phyloP scores from a whole-genome alignment of 37 sponge, comb jelly and placozoan species.

The Hormiphora californensis region DNA sequence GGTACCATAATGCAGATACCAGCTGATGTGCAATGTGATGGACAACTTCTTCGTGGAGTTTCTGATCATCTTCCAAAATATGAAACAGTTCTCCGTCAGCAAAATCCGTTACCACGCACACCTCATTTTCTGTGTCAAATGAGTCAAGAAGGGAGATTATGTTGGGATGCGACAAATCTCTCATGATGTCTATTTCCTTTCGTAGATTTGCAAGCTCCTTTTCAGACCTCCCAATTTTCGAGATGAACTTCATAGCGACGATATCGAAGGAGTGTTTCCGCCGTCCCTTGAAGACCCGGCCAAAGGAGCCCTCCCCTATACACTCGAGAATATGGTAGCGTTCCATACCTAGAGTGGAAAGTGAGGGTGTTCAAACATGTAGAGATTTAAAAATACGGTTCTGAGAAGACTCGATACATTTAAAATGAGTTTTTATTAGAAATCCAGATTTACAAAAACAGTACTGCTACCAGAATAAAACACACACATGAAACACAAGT shows the following conservation, averaged over 20 bases:
- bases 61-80: slow-evolving; percentile 80
- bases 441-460: no score
- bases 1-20: slow-evolving; percentile 84
- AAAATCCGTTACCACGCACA: slow-evolving; percentile 92
- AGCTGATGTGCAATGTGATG: slow-evolving; percentile 77
- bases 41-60: slow-evolving; percentile 64
- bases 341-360: no score
- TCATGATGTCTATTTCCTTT: slow-evolving; percentile 81
- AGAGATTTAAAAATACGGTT: no score
- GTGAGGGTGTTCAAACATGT: no score
- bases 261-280: slow-evolving; percentile 58
- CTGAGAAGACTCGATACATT: no score
- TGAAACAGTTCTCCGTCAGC: slow-evolving; percentile 93
- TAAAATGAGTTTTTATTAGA: no score
- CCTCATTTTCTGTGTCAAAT: slow-evolving; percentile 80
- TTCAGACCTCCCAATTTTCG: slow-evolving; percentile 68
- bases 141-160: slow-evolving; percentile 82
- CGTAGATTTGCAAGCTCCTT: slow-evolving; percentile 70
- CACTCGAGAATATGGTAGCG: slow-evolving; percentile 72
- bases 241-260: slow-evolving; percentile 90
- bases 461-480: no score
- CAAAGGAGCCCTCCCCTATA: slow-evolving; percentile 92
- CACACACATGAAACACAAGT: no score
- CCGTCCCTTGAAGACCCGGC: slow-evolving; percentile 83
- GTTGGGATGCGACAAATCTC: slow-evolving; percentile 67